These are phyloP conservation scores for Synaphobranchus kaupii DNA, from an alignment of 2,797 vertebrate species.

Conservation along the genomic window DNA sequence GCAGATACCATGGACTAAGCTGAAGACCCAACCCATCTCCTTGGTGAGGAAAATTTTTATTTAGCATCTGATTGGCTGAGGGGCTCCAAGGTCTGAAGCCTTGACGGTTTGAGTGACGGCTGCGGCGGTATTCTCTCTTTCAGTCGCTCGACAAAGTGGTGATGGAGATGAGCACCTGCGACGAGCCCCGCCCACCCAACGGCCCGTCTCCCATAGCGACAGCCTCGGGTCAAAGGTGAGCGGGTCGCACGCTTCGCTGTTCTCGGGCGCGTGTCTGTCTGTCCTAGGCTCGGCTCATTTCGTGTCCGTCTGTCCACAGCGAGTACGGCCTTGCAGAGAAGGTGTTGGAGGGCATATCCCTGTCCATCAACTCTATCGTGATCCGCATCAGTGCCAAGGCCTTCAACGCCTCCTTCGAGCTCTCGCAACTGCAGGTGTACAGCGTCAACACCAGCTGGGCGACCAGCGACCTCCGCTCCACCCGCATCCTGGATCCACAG, in stretches of 20 bases:
- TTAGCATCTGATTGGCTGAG: not conserved
- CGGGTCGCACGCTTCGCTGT: not conserved
- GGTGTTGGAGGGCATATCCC: conserved; percentile 95
- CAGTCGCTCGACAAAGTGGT: conserved; percentile 96
- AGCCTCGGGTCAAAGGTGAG: conserved; percentile 94
- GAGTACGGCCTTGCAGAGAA: conserved; percentile 99
- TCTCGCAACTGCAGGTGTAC: conserved; percentile 95
- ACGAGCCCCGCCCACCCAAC: conserved; percentile 92
- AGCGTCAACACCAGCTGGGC: conserved; percentile 97
- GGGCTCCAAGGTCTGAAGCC: not conserved
- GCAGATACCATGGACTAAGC: conserved; percentile 98
- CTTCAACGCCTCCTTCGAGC: conserved; percentile 97
- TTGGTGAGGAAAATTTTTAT: conserved; percentile 77
- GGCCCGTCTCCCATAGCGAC: conserved; percentile 97
- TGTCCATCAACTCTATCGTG: conserved; percentile 95
- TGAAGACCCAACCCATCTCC: conserved; percentile 95
- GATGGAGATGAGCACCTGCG: conserved; percentile 99
- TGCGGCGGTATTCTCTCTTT: conserved; percentile 36
- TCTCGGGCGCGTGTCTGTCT: not conserved
- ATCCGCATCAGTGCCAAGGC: conserved; percentile 97
- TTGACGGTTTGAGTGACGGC: not conserved
- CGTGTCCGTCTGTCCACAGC: conserved; percentile 62
- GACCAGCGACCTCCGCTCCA: conserved; percentile 85
- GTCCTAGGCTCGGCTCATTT: not conserved
- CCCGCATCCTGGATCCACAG: conserved; percentile 90